Percentiles rank a stretch among this genome's conserved stretches.
phyloP scores from a whole-genome alignment of 1,140 invertebrate species.

The Drepana arcuata region DNA sequence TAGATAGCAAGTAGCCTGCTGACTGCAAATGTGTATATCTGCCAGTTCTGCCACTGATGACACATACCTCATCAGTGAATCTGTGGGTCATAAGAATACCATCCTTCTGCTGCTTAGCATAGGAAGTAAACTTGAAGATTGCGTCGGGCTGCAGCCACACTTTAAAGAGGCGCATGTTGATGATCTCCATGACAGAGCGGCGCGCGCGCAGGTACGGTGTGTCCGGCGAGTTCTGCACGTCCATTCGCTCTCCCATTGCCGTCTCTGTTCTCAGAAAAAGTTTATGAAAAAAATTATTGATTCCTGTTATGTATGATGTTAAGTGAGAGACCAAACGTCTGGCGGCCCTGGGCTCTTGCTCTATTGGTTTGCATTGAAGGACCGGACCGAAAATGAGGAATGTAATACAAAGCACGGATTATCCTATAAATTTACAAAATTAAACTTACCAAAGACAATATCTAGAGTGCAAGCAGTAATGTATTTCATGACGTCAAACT shows the following conservation, averaged over 20 bases:
- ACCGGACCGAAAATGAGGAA: no score
- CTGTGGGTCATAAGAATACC: slow-evolving; percentile 38
- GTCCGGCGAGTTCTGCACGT: slow-evolving; percentile 34
- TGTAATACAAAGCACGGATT: no score
- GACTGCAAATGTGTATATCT: neutral
- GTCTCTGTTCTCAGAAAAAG: slow-evolving; percentile 39
- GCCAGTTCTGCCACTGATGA: neutral
- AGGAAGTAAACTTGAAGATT: slow-evolving; percentile 37
- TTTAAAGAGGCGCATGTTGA: slow-evolving; percentile 46
- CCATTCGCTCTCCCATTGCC: slow-evolving; percentile 47
- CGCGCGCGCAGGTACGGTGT: slow-evolving; percentile 43
- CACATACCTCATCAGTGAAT: slow-evolving; percentile 37
- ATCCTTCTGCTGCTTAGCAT: slow-evolving; percentile 35
- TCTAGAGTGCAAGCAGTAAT: slow-evolving; percentile 81
- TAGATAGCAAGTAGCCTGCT: no score
- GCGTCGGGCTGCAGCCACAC: slow-evolving; percentile 46
- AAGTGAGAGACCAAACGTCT: no score
- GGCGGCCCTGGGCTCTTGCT: no score
- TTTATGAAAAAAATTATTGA: no score
- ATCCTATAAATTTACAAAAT: slow-evolving; percentile 1
- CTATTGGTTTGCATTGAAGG: no score
- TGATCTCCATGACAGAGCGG: slow-evolving; percentile 35
- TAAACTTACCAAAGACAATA: slow-evolving; percentile 78
- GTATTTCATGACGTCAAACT: slow-evolving; percentile 76
- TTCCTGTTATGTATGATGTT: no score